These are phyloP conservation scores for Hemicentrotus pulcherrimus DNA, from an alignment of 35 echinoderm and acorn worm species.

Conservation along the genomic window DNA sequence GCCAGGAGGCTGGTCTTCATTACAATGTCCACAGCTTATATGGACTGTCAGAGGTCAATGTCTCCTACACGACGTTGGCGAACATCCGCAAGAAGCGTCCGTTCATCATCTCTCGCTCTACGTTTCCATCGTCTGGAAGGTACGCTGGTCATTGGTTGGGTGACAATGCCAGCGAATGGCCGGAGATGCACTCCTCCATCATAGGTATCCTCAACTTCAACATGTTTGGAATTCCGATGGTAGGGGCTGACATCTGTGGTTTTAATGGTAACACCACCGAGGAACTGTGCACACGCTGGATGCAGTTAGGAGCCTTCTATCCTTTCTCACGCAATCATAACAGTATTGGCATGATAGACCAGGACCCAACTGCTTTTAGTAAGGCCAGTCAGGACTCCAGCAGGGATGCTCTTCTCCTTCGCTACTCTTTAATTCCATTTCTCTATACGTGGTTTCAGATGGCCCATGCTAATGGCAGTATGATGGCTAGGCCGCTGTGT, in stretches of 20 bases:
- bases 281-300: conserved; percentile 78
- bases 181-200: conserved; percentile 86
- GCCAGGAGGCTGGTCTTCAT: not conserved
- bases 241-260: conserved; percentile 88
- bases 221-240: conserved; percentile 92
- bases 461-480: conserved; percentile 75
- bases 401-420: conserved; percentile 59
- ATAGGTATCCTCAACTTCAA: conserved; percentile 90
- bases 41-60: conserved; percentile 27
- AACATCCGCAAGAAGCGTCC: conserved; percentile 60
- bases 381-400: conserved; percentile 70
- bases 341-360: conserved; percentile 60
- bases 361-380: conserved; percentile 82
- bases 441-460: conserved; percentile 78
- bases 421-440: conserved; percentile 88
- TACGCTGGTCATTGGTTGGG: conserved; percentile 95
- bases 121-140: conserved; percentile 73
- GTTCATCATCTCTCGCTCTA: conserved; percentile 80
- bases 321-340: conserved; percentile 92
- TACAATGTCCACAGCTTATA: conserved; percentile 43
- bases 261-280: conserved; percentile 67
- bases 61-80: not conserved
- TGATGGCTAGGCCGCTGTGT: conserved; percentile 86
- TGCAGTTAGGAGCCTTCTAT: conserved; percentile 86
- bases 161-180: conserved; percentile 84